These are phyloP conservation scores for Cantharis rufa DNA, from an alignment of 2,888 invertebrate genomes.

Conservation along the genomic window DNA sequence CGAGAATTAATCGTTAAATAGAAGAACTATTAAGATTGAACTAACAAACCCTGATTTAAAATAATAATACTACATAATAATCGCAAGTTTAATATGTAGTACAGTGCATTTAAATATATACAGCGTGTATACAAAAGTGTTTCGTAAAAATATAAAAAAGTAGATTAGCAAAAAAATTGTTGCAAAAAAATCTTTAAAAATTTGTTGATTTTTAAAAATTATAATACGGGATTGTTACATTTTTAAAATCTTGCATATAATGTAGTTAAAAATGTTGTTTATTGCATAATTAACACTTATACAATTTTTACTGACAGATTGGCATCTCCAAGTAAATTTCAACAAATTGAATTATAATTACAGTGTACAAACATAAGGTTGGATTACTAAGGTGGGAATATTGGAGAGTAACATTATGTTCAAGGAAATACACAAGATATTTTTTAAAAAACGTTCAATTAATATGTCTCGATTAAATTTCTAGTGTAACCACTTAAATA, in stretches of 20 bases:
- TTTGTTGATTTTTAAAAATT: too few species aligned
- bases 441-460: not conserved
- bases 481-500: not conserved
- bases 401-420: not conserved
- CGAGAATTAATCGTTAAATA: too few species aligned
- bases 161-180: too few species aligned
- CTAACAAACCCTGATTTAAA: too few species aligned
- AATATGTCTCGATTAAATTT: not conserved
- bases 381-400: not conserved
- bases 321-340: slow-evolving; percentile 1
- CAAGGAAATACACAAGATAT: not conserved
- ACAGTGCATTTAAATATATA: too few species aligned
- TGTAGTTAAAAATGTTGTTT: not conserved
- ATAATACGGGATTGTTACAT: not conserved
- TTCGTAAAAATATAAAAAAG: too few species aligned
- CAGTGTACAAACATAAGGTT: not conserved
- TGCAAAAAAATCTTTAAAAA: too few species aligned
- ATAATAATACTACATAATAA: too few species aligned
- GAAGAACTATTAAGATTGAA: too few species aligned
- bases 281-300: not conserved
- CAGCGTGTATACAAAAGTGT: too few species aligned
- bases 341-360: slow-evolving; percentile 5
- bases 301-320: not conserved
- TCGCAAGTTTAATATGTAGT: too few species aligned
- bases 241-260: not conserved